A percentile compares a stretch with the other conserved stretches of the same genome.
These are phyloP conservation scores for Mythimna lalbum DNA, from an alignment of 2,888 invertebrate genomes.

Conservation along the genomic window DNA sequence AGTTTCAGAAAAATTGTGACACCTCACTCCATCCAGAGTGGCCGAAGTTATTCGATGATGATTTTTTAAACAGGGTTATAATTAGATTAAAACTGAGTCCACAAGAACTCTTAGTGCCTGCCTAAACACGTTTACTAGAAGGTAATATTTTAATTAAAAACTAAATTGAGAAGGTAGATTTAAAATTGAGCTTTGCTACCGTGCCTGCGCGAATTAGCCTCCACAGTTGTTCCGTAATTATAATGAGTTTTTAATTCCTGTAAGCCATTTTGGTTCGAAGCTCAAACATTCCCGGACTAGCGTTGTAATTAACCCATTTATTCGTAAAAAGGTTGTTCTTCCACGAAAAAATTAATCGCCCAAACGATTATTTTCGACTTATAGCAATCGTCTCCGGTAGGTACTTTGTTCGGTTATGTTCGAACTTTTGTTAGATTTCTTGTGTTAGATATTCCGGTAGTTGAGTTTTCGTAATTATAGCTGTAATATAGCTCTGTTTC, in stretches of 20 bases:
- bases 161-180: slow-evolving; percentile 64
- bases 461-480: not conserved
- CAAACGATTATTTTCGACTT: slow-evolving; percentile 56
- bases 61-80: too few species aligned
- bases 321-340: slow-evolving; percentile 57
- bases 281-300: slow-evolving; percentile 61
- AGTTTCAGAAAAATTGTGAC: too few species aligned
- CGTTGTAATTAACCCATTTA: slow-evolving; percentile 67
- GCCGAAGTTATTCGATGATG: too few species aligned
- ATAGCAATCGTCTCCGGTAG: slow-evolving; percentile 31
- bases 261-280: slow-evolving; percentile 67
- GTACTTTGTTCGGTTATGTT: slow-evolving; percentile 26
- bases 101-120: too few species aligned
- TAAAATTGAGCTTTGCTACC: slow-evolving; percentile 57
- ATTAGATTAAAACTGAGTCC: too few species aligned
- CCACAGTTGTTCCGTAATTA: slow-evolving; percentile 68
- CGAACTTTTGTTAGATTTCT: slow-evolving; percentile 1
- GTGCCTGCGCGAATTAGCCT: slow-evolving; percentile 63
- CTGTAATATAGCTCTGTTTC: too few species aligned
- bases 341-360: slow-evolving; percentile 50
- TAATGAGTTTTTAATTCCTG: slow-evolving; percentile 75
- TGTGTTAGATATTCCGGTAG: not conserved
- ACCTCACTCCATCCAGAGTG: too few species aligned
- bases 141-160: slow-evolving; percentile 61
- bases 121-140: not conserved